These are phyloP conservation scores for Matsumurasca onukii DNA, from an alignment of 1,140 invertebrate species.

Conservation along the genomic window DNA sequence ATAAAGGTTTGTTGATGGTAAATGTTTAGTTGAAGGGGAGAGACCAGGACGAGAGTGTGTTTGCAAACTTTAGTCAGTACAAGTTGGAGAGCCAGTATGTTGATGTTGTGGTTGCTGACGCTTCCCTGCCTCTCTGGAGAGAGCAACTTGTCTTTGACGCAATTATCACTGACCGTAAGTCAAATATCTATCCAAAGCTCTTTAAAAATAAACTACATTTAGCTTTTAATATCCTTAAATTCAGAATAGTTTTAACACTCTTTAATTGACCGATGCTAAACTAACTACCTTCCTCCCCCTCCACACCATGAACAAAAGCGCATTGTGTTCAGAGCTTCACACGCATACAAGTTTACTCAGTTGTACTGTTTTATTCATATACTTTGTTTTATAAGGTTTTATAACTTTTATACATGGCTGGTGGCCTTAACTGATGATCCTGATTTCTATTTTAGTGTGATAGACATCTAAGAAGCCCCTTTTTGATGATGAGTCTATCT, in stretches of 20 bases:
- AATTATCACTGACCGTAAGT: constrained; percentile 94
- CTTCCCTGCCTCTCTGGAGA: constrained; percentile 79
- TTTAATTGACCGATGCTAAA: not conserved
- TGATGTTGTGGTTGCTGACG: constrained; percentile 89
- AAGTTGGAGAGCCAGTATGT: constrained; percentile 71
- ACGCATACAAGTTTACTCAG: no score
- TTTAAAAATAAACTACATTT: constrained; percentile 2
- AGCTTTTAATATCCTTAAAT: constrained; percentile 1
- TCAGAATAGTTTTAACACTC: constrained; percentile 21
- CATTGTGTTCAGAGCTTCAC: no score
- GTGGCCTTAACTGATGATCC: no score
- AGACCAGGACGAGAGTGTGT: constrained; percentile 80
- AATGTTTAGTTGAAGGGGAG: constrained; percentile 59
- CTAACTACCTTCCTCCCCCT: not conserved
- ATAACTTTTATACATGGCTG: no score
- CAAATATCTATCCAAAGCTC: constrained; percentile 14
- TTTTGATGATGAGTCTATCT: no score
- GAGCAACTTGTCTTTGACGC: constrained; percentile 71
- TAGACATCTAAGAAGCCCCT: no score
- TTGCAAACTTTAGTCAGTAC: constrained; percentile 86
- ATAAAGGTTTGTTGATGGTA: no score
- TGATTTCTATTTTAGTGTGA: no score
- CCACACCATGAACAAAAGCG: no score
- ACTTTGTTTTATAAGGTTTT: no score
- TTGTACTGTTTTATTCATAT: no score